These are phyloP conservation scores for Pseudochirops corinnae DNA, from an alignment of 2,797 vertebrate genomes.

Conservation along the genomic window DNA sequence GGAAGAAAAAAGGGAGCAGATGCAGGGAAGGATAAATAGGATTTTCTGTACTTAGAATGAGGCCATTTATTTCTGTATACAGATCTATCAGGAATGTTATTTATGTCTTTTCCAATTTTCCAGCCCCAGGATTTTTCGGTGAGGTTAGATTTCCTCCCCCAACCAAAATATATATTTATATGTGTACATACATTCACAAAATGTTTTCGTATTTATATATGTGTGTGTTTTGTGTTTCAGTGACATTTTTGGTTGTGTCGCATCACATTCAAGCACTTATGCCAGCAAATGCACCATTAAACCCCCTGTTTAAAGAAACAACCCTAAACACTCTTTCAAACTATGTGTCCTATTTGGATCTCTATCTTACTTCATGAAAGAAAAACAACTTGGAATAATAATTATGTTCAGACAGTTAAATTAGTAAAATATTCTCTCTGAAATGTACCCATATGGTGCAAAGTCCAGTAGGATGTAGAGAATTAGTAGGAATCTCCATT, in stretches of 20 bases:
- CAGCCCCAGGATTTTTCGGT: constrained; percentile 36
- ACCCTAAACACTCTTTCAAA: fast-evolving
- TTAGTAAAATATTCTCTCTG: background rate
- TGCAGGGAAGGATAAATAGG: constrained; percentile 63
- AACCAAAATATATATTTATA: background rate
- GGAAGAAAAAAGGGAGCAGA: constrained; percentile 63
- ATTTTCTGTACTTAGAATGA: constrained; percentile 70
- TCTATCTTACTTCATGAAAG: background rate
- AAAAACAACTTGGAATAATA: background rate
- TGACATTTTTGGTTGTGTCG: background rate
- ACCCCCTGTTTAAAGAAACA: fast-evolving
- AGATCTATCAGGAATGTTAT: constrained; percentile 63
- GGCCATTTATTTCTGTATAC: constrained; percentile 69
- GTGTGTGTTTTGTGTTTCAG: too few species aligned
- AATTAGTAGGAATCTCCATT: fast-evolving
- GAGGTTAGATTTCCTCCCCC: constrained; percentile 48
- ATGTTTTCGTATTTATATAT: background rate
- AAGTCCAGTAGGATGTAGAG: background rate
- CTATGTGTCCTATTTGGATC: background rate
- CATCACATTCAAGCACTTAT: background rate
- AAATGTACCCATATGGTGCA: fast-evolving
- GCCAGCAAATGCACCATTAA: fast-evolving
- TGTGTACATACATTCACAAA: background rate
- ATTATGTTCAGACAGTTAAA: background rate
- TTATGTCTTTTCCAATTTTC: constrained; percentile 56